Percentiles rank a stretch among this genome's conserved stretches.
Evolutionary conservation across 92 coral and sea anemone genomes (phyloP).

Genomic region (Phymanthus crucifer): DNA sequence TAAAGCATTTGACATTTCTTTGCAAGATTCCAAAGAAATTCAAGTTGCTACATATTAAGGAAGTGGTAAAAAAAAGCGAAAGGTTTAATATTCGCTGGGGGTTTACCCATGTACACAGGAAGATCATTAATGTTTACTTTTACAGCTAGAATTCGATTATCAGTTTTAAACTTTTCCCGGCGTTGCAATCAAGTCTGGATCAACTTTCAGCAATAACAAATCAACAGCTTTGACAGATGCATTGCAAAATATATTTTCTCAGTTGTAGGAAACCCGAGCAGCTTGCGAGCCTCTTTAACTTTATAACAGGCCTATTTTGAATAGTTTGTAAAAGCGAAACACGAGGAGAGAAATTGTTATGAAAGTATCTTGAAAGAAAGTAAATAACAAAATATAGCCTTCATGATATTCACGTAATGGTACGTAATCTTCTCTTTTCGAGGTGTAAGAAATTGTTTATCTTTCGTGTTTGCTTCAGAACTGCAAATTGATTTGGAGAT

Average conservation of each 20-base stretch:
- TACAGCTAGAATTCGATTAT: neutral
- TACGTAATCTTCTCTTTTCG: too few relatives aligned
- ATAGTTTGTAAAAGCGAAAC: constrained; percentile 5
- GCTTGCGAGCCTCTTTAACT: neutral
- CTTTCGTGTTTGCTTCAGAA: neutral
- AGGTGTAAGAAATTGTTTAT: too few relatives aligned
- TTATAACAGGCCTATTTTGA: neutral
- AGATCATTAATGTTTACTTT: neutral
- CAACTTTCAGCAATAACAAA: neutral
- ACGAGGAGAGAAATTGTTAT: neutral
- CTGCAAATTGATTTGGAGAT: neutral
- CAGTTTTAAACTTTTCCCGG: neutral
- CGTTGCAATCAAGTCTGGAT: neutral
- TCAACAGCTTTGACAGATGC: constrained; percentile 2
- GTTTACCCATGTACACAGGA: neutral
- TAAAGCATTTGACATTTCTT: neutral
- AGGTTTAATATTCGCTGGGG: neutral
- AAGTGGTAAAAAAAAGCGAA: neutral
- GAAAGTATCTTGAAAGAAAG: neutral
- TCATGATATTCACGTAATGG: neutral
- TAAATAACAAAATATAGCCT: neutral
- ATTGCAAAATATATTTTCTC: neutral
- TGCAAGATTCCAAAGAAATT: neutral
- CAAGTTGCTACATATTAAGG: neutral
- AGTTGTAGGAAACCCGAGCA: neutral